Conservation (phyloP, 2,113 vertebrate genomes). For the Isichthys henryi region DNA sequence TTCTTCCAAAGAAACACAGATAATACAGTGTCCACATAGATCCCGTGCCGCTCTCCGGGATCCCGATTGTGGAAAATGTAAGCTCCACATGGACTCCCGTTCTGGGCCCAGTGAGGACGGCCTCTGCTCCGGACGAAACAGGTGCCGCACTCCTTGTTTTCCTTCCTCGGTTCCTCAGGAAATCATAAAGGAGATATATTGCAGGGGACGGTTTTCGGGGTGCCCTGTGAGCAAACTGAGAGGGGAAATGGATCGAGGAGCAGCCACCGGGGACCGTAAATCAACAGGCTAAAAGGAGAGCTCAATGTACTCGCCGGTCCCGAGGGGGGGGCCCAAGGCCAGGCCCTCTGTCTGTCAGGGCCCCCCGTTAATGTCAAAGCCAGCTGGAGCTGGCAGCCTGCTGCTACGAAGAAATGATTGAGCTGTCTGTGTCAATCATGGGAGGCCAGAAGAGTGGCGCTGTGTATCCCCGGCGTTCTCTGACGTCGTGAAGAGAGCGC, state of each 20-base stretch:
- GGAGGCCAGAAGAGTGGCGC: constrained; percentile 71
- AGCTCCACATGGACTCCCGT: constrained; percentile 55
- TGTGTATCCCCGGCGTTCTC: background rate
- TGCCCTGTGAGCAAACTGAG: constrained; percentile 71
- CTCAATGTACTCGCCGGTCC: constrained; percentile 66
- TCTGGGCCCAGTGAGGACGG: constrained; percentile 24
- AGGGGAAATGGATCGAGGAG: constrained; percentile 71
- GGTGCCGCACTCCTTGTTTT: constrained; percentile 67
- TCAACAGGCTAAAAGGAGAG: constrained; percentile 71
- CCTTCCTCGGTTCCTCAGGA: constrained; percentile 66
- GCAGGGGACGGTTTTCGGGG: constrained; percentile 68
- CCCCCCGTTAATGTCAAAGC: constrained; percentile 66
- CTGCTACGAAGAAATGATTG: constrained; percentile 62
- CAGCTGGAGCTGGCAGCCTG: constrained; percentile 63
- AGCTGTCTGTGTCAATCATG: constrained; percentile 72
- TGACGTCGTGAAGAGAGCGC: background rate
- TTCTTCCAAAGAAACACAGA: background rate
- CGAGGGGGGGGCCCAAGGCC: constrained; percentile 58
- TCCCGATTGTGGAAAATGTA: constrained; percentile 42
- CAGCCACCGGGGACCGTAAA: constrained; percentile 67
- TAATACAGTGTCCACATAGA: background rate
- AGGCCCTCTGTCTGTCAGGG: constrained; percentile 64
- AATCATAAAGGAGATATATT: constrained; percentile 81
- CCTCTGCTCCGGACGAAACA: constrained; percentile 64
- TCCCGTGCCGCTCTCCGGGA: constrained; percentile 36